A percentile compares a stretch with the other conserved stretches of the same genome.
phyloP scores from a whole-genome alignment of 1,140 invertebrate genomes.

The Drosophila albomicans region DNA sequence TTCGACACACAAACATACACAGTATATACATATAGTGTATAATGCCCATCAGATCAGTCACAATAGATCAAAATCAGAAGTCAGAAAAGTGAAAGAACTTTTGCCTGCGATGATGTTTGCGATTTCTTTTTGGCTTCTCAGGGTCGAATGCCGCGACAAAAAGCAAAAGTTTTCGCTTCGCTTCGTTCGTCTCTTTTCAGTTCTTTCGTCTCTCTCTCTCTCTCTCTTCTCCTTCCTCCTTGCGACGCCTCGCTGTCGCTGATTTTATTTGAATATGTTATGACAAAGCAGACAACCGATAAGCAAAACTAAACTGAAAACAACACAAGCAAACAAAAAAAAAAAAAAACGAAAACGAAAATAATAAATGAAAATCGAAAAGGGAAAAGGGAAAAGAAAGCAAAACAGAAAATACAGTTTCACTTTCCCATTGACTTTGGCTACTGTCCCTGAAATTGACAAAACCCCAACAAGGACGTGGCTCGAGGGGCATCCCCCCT shows the following conservation, averaged over 20 bases:
- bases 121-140: slow-evolving; percentile 39
- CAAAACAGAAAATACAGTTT: slow-evolving; percentile 45
- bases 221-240: not conserved
- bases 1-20: not conserved
- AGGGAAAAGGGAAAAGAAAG: slow-evolving; percentile 10
- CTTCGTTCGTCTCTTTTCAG: not conserved
- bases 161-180: slow-evolving; percentile 69
- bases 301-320: slow-evolving; percentile 45
- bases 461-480: slow-evolving; percentile 25
- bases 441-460: slow-evolving; percentile 54
- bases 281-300: slow-evolving; percentile 71
- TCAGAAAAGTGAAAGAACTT: slow-evolving; percentile 68
- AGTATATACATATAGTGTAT: slow-evolving; percentile 1
- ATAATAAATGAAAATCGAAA: slow-evolving; percentile 17
- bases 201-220: slow-evolving; percentile 1
- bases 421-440: slow-evolving; percentile 61
- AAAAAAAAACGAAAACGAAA: not conserved
- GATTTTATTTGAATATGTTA: slow-evolving; percentile 61
- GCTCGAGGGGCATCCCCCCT: slow-evolving; percentile 7
- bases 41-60: slow-evolving; percentile 57
- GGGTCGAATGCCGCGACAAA: slow-evolving; percentile 66
- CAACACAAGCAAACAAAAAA: not conserved
- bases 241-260: slow-evolving; percentile 37
- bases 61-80: slow-evolving; percentile 62
- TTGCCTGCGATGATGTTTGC: slow-evolving; percentile 36